Evolutionary conservation across 2,113 vertebrate genomes (phyloP), one percentile per base, ranked within the genome.

Genomic region (Holacanthus passer): DNA sequence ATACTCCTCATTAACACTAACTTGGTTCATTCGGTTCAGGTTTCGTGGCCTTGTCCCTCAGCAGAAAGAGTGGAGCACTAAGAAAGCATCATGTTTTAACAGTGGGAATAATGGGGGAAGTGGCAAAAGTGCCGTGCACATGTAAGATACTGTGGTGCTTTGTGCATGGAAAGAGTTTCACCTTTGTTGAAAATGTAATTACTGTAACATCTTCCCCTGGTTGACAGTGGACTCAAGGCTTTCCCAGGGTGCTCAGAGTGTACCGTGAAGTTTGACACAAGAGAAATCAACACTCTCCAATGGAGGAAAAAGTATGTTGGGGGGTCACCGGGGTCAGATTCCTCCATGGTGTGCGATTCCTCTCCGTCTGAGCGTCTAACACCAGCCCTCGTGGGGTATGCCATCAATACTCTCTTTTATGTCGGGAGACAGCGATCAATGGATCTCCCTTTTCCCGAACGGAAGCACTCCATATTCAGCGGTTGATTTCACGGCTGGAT

Each of bases 381-480:
- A 79, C 82, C 77, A 65, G 20, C 53, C 89, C 90, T 86, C 63
- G 77, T 79, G 86, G 87, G 88, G 75, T 72, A 63, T 71, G 64
- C 74, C 87, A 88, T 93, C 91, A 92, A 92, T 91, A 91, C 82
- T 79, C 73, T 74, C 86, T 89, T 91, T 93, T 87, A 92, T 91
- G 89, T 90, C 79, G 67, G 89, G 77, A 93, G 91, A 92, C 91
- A 91, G 85, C 91, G 56, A 93, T 94, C 93, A 67, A 93, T 92
- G 78, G 59, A 64, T 79, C 77, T 87, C 86, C 78, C 82, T 79
- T 85, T 89, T 77, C 77, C 85, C 35, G 68, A 84, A 88, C 88
- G 88, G 92, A 94, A 93, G 88, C 87, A 87, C 91, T 94, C 92
- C 84, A 83, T 91, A 92, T 89, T 91, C 91, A 85, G 92, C 74